Percentiles rank a stretch among this genome's conserved stretches.
These are phyloP conservation scores for Pteruthius melanotis DNA, from an alignment of 2,113 vertebrate genomes.

Conservation along the genomic window DNA sequence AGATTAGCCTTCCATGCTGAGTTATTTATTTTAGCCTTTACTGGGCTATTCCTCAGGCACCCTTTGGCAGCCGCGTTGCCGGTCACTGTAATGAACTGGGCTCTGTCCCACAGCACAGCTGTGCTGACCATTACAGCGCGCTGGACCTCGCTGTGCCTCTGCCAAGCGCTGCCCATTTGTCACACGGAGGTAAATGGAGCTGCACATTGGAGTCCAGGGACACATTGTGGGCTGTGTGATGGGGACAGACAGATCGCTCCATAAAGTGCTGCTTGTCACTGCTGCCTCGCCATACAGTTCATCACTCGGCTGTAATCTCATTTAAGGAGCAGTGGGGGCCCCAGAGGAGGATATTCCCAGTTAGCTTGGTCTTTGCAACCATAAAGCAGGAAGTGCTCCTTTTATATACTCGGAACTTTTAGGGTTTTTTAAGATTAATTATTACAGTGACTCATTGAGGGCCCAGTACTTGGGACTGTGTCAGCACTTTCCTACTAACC, in stretches of 20 bases:
- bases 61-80: slow-evolving; percentile 85
- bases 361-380: slow-evolving; percentile 77
- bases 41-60: slow-evolving; percentile 86
- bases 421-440: slow-evolving; percentile 73
- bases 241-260: slow-evolving; percentile 78
- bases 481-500: slow-evolving; percentile 43
- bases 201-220: slow-evolving; percentile 86
- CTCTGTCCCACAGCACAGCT: slow-evolving; percentile 72
- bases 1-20: slow-evolving; percentile 78
- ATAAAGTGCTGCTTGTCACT: slow-evolving; percentile 80
- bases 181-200: slow-evolving; percentile 85
- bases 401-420: slow-evolving; percentile 76
- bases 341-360: slow-evolving; percentile 74
- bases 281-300: slow-evolving; percentile 54
- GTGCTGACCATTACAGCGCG: slow-evolving; percentile 87
- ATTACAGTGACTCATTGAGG: slow-evolving; percentile 36
- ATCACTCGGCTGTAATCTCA: slow-evolving; percentile 78
- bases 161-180: slow-evolving; percentile 90
- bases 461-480: not conserved
- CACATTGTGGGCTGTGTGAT: slow-evolving; percentile 69
- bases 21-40: slow-evolving; percentile 92
- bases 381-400: slow-evolving; percentile 76
- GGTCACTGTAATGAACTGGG: slow-evolving; percentile 92
- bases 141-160: slow-evolving; percentile 73
- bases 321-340: slow-evolving; percentile 72